Evolutionary conservation across 1,140 invertebrate genomes (phyloP), one percentile per base, ranked within the genome.

Genomic region (Papilio polytes): DNA sequence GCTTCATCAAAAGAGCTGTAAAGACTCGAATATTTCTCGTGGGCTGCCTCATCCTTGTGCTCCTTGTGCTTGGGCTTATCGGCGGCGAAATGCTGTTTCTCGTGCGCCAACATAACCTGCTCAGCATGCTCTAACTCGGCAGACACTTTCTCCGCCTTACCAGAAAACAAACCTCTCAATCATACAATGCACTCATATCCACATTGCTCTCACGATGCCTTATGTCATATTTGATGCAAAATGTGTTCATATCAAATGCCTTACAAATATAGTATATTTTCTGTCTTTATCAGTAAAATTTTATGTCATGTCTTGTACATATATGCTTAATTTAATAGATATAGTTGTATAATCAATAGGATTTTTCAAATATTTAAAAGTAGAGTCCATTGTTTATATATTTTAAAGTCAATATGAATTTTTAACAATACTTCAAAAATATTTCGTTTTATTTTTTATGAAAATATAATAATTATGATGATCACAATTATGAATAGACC

Each of bases 1-100:
- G 95, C 92, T 84, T 96, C 95, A 88, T 96, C 96, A 83, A 96
- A 95, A 82, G 94, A 94, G 87, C 90, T 95, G 81, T 95, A 95
- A 88, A 95, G 94, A 89, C 94, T 95, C 83, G 90, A 94, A 90
- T 96, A 96, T 85, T 94, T 95, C 85, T 96, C 95, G 70, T 89
- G 88, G 83, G 84, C 90, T 80, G 83, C 88, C 66, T 90, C 91
- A 82, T 83, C 82, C 46, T 88, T 87, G 87, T 90, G 91, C 77
- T 92, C 89, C 85, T 94, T 93, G 84, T 92, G 90, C 88, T 91
- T 91, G 84, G 85, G 88, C 87, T 95, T 91, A 89, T 91, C 91
- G 83, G 90, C 91, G 84, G 90, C 88, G 87, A 94, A 92, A 90
- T 94, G 81, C 84, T 90, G 88, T 89, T 94, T 92, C 84, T 95